Evolutionary conservation across 2,888 invertebrate genomes (phyloP), one percentile per base, ranked within the genome.

Genomic region (Rhamnusium bicolor): DNA sequence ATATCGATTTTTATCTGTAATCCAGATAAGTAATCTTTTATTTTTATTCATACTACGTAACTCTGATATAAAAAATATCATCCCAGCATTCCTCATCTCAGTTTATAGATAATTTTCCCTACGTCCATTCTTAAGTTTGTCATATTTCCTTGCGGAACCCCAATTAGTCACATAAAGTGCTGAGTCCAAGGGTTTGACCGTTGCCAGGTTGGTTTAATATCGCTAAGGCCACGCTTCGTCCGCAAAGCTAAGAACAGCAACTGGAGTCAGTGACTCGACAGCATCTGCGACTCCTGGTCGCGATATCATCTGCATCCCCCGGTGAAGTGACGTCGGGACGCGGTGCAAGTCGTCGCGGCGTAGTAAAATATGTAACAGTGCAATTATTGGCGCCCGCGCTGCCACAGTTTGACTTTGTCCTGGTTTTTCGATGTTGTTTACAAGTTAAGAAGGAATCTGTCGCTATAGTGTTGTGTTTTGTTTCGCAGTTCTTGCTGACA

Each of bases 221-320:
- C 80, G 82, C 84, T 82, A 84, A 84, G 82, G 78, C 81, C 81
- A 77, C 76, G 76, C 29, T 27, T 21, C 69, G 69, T 21, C 58
- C 75, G 61, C 72, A 69, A 65, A 62, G 49, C 79, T 54, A 77
- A 79, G 80, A 81, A 76, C 79, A 72, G 76, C 79, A 76, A 75
- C 75, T 69, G 71, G 65, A 84, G 84, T 85, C 85, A 85, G 85
- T 85, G 85, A 85, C 84, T 84, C 79, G 79, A 79, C 81, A 81
- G 84, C 83, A 82, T 83, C 83, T 83, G 83, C 78, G 81, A 82
- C 72, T 71, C 73, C 56, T 70, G 72, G 70, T 61, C 74, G 74
- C 74, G 69, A 51, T 63, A 51, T 72, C 71, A 74, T 71, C 75
- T 74, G 56, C 73, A 71, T 73, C 73, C 73, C 74, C 51, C 77